Percentiles rank a stretch among this genome's conserved stretches.
Evolutionary conservation across 2,113 vertebrate genomes (phyloP).

Genomic region (Eonycteris spelaea): DNA sequence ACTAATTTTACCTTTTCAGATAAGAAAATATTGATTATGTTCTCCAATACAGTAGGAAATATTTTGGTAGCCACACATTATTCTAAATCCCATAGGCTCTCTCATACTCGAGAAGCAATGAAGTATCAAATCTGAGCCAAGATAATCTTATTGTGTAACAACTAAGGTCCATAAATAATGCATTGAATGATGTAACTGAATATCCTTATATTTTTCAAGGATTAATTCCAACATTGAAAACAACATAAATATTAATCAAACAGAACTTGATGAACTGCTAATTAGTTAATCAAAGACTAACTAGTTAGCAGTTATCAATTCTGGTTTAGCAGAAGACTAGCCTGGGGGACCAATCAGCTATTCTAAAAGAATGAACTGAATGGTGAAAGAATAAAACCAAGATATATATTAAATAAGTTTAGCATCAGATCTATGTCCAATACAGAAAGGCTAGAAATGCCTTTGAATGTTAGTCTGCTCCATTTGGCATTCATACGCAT

Average conservation of each 20-base stretch:
- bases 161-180: neutral
- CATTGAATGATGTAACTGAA: neutral
- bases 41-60: neutral
- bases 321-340: neutral
- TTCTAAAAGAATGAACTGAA: neutral
- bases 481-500: neutral
- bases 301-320: neutral
- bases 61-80: neutral
- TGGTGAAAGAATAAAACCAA: neutral
- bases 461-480: neutral
- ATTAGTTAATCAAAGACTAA: neutral
- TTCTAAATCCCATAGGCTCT: neutral
- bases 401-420: neutral
- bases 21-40: neutral
- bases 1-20: neutral
- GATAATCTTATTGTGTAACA: neutral
- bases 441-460: neutral
- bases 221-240: slow-evolving; percentile 28
- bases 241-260: neutral
- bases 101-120: neutral
- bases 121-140: neutral
- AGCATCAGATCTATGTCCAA: neutral
- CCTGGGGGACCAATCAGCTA: neutral
- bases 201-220: neutral
- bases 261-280: neutral